phyloP scores from a whole-genome alignment of 2,113 vertebrate species.

The Hiodon tergisus region DNA sequence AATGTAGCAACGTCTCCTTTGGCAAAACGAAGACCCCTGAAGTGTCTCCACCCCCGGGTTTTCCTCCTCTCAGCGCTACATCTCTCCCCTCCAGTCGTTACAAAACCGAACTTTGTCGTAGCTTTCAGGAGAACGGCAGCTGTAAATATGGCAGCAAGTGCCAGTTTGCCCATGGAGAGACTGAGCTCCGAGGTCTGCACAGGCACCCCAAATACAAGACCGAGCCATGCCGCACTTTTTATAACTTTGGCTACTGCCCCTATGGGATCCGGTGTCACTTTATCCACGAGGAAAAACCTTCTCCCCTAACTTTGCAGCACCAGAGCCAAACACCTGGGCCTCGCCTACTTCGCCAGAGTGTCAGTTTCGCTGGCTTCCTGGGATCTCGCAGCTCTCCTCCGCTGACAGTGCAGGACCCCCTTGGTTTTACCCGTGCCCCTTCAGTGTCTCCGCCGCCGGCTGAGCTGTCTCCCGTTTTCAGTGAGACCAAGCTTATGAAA shows the following conservation, averaged over 20 bases:
- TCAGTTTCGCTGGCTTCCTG: slow-evolving; percentile 77
- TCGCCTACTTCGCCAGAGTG: slow-evolving; percentile 68
- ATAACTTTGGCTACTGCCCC: slow-evolving; percentile 80
- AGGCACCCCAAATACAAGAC: slow-evolving; percentile 91
- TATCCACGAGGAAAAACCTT: slow-evolving; percentile 69
- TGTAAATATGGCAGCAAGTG: slow-evolving; percentile 75
- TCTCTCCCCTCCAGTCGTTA: slow-evolving; percentile 64
- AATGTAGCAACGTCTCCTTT: slow-evolving; percentile 51
- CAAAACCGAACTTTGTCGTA: slow-evolving; percentile 72
- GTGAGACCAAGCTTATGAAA: slow-evolving; percentile 34
- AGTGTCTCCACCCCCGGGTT: slow-evolving; percentile 66
- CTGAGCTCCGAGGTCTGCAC: slow-evolving; percentile 71
- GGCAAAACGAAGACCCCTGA: slow-evolving; percentile 49
- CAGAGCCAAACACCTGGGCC: slow-evolving; percentile 40
- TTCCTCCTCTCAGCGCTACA: slow-evolving; percentile 59
- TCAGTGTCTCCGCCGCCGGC: slow-evolving; percentile 72
- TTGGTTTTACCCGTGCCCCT: slow-evolving; percentile 66
- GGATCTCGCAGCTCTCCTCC: slow-evolving; percentile 56
- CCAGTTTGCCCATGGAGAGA: slow-evolving; percentile 79
- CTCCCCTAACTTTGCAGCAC: slow-evolving; percentile 33
- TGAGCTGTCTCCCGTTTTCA: slow-evolving; percentile 61
- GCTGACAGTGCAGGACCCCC: slow-evolving; percentile 51
- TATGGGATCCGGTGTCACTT: slow-evolving; percentile 85
- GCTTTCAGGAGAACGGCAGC: slow-evolving; percentile 66
- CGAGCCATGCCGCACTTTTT: slow-evolving; percentile 84